A percentile compares a stretch with the other conserved stretches of the same genome.
phyloP scores from a whole-genome alignment of 2,797 vertebrate species.

The Podarcis lilfordi region DNA sequence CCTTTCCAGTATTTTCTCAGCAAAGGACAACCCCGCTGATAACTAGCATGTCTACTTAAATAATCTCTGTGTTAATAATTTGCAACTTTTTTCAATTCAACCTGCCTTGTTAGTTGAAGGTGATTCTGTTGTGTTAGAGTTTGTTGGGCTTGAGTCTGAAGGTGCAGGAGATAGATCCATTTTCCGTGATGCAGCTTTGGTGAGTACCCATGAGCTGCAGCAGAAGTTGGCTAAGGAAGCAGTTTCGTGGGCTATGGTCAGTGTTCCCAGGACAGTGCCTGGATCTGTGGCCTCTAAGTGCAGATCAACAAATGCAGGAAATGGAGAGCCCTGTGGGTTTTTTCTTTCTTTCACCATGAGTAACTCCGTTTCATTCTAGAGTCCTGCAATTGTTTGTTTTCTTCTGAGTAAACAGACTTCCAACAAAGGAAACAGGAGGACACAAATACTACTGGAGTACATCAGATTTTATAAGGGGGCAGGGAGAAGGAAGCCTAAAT shows the following conservation, averaged over 20 bases:
- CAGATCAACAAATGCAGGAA: background rate
- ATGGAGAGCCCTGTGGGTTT: background rate
- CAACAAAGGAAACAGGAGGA: background rate
- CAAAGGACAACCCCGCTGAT: no score
- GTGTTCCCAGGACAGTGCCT: no score
- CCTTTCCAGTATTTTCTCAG: no score
- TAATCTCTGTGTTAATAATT: no score
- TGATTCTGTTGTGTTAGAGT: no score
- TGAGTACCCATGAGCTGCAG: background rate
- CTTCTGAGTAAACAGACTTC: background rate
- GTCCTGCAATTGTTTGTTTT: background rate
- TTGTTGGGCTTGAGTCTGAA: background rate
- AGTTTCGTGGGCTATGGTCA: background rate
- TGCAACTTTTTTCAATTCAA: no score
- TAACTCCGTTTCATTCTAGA: no score
- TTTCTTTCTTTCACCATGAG: background rate
- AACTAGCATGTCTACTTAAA: no score
- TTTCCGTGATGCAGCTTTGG: background rate
- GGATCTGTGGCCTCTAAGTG: no score
- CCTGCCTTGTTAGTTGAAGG: background rate
- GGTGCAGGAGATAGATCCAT: background rate
- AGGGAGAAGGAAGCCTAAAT: background rate
- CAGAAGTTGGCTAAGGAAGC: background rate
- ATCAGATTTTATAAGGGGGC: background rate
- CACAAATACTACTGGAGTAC: no score